Evolutionary conservation across 2,797 vertebrate species (phyloP).

Genomic region (Hemitrygon akajei): DNA sequence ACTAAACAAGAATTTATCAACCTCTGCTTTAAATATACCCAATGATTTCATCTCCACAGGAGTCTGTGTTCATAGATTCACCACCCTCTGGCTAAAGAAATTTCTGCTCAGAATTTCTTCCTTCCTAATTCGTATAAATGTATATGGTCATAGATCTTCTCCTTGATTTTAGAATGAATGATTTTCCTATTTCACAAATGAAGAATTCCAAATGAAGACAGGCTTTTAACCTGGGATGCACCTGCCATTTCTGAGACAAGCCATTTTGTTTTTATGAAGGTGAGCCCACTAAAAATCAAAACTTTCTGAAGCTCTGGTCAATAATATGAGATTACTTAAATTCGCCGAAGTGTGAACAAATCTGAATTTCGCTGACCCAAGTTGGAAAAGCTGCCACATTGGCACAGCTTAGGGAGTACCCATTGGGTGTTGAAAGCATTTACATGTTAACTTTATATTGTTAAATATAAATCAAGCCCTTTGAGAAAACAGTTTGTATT

Average conservation of each 20-base stretch:
- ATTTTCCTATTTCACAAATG: neutral
- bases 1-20: too few relatives aligned
- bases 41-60: too few relatives aligned
- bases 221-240: neutral
- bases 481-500: neutral
- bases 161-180: neutral
- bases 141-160: too few relatives aligned
- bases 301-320: constrained; percentile 28
- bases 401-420: neutral
- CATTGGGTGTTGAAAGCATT: neutral
- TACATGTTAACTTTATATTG: neutral
- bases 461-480: neutral
- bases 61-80: too few relatives aligned
- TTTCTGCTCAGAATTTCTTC: too few relatives aligned
- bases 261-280: neutral
- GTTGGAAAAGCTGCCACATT: neutral
- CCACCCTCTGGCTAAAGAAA: too few relatives aligned
- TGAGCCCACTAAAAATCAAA: constrained; percentile 28
- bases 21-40: too few relatives aligned
- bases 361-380: neutral
- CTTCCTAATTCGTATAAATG: too few relatives aligned
- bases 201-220: neutral
- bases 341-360: neutral
- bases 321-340: constrained; percentile 21
- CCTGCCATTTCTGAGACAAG: neutral